Conservation (phyloP, 2,888 invertebrate species). For the Mythimna pallens region DNA sequence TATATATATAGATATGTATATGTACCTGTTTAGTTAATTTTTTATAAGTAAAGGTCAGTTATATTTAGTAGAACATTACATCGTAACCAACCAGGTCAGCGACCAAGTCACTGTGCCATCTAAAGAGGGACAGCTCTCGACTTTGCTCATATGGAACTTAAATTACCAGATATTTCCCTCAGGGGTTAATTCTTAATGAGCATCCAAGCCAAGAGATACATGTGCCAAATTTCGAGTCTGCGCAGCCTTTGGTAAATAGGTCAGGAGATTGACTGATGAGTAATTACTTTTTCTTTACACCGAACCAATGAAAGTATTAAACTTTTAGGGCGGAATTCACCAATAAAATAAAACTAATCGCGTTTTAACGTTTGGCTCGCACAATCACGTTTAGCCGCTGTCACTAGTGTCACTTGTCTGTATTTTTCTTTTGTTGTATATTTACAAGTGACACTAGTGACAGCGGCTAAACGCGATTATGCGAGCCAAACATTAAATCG, state of each 20-base stretch:
- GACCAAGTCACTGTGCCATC: neutral
- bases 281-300: neutral
- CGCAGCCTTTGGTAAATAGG: conserved; percentile 15
- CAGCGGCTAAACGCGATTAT: too few relatives aligned
- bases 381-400: too few relatives aligned
- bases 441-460: too few relatives aligned
- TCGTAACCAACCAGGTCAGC: neutral
- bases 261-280: conserved; percentile 22
- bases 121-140: neutral
- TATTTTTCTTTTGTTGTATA: too few relatives aligned
- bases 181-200: conserved; percentile 34
- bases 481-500: too few relatives aligned
- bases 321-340: neutral
- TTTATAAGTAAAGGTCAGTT: too few relatives aligned
- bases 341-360: too few relatives aligned
- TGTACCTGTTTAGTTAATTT: too few relatives aligned
- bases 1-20: too few relatives aligned
- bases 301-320: neutral
- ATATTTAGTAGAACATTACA: neutral
- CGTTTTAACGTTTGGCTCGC: too few relatives aligned
- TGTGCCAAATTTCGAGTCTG: conserved; percentile 12
- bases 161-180: conserved; percentile 41
- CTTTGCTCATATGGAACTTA: conserved; percentile 20
- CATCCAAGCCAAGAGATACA: neutral
- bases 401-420: too few relatives aligned